Evolutionary conservation across 2,888 invertebrate species (phyloP), one percentile per base, ranked within the genome.

Genomic region (Spodoptera picta): DNA sequence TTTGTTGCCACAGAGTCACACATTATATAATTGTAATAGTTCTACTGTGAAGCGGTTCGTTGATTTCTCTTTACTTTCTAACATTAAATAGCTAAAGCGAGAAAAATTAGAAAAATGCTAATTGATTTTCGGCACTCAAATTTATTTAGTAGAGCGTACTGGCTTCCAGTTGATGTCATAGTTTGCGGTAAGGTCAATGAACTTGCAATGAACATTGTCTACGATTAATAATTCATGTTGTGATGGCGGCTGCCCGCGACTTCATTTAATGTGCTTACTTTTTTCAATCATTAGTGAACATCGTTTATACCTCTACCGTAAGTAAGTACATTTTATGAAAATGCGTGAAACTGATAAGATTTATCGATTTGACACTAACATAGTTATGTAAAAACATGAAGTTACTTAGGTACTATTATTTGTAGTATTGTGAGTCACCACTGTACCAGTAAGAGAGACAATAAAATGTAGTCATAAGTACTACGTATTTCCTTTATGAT

Each of bases 171-270:
- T 61, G 61, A 67, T 75, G 73, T 73, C 71, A 76, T 77, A 81
- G 72, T 82, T 83, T 77, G 69, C 73, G 69, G 65, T 69, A 75
- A 83, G 90, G 83, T 91, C 87, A 82, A 73, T 86, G 87, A 91
- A 87, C 93, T 86, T 66, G 14, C 55, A 54, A 65, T 64, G 73
- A 78, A 70, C 77, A 72, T 89, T 87, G 87, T 89, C 86, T 90
- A 87, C 86, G 89, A 91, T 92, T 91, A 90, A 92, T 90, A 92
- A 91, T 92, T 92, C 88, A 90, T 89, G 82, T 81, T 82, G 84
- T 86, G 87, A 83, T 86, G 83, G 82, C 85, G 80, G 77, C 81
- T 83, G 79, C 83, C 83, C 82, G 85, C 85, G 82, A 86, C 84
- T 83, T 83, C 81, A 85, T 88, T 86, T 83, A 85, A 83, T 79